Evolutionary conservation across 2,888 invertebrate species (phyloP).

Genomic region (Drosophila sordidula): DNA sequence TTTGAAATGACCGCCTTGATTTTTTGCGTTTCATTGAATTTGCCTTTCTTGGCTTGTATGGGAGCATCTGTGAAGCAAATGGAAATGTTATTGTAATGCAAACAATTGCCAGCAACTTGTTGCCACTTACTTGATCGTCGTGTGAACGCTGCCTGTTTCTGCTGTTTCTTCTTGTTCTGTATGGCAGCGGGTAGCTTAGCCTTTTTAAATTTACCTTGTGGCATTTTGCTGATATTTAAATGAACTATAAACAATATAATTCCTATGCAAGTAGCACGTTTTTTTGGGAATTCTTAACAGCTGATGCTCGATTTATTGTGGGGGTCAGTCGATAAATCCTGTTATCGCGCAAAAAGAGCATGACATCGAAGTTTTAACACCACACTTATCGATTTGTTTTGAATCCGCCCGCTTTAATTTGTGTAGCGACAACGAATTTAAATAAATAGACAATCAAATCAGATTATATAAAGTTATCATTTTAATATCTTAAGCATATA

Average conservation of each 20-base stretch:
- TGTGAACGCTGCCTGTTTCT: conserved; percentile 85
- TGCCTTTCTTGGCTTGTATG: conserved; percentile 87
- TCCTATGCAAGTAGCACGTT: conserved; percentile 36
- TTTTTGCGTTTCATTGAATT: conserved; percentile 87
- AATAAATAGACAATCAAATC: conserved; percentile 3
- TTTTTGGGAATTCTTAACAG: conserved; percentile 29
- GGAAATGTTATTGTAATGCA: background rate
- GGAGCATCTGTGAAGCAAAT: conserved; percentile 87
- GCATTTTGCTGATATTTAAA: conserved; percentile 84
- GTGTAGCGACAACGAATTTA: conserved; percentile 5
- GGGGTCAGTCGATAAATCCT: conserved; percentile 19
- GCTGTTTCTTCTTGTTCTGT: conserved; percentile 86
- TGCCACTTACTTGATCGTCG: conserved; percentile 87
- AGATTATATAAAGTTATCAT: conserved; percentile 28
- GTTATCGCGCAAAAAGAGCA: background rate
- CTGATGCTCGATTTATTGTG: conserved; percentile 25
- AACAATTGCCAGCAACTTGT: conserved; percentile 22
- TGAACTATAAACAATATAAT: background rate
- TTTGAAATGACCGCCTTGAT: conserved; percentile 88
- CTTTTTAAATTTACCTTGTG: conserved; percentile 88
- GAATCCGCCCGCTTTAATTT: background rate
- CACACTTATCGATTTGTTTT: background rate
- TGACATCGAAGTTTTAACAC: background rate
- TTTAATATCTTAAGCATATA: conserved; percentile 40
- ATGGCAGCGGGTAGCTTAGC: conserved; percentile 86